Evolutionary conservation across 1,140 invertebrate species (phyloP), one percentile per base, ranked within the genome.

Genomic region (Campoletis sonorensis): DNA sequence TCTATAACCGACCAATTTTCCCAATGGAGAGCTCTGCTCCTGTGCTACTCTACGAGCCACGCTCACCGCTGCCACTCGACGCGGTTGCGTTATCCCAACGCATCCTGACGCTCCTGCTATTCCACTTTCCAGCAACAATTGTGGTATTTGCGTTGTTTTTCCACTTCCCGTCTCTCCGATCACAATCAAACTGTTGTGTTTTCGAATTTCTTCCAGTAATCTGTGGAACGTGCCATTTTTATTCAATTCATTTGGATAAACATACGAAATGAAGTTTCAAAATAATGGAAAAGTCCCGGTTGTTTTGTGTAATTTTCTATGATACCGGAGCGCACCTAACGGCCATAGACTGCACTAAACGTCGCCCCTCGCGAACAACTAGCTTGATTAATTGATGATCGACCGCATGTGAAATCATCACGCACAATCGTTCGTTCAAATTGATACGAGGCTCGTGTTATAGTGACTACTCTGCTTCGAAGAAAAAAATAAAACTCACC

Each of bases 121-220:
- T 0, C 85, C 89, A 11, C 84, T 81, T 0, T 86, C 58, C 0
- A 91, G 80, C 21, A 92, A 78, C 83, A 95, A 94, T 89, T 97
- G 97, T 2, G 97, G 97, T 75, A 98, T 96, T 90, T 98, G 97
- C 3, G 97, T 98, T 1, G 97, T 98, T 92, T 98, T 98, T 0
- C 97, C 97, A 90, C 96, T 95, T 5, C 97, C 97, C 1, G 97
- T 98, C 91, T 98, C 97, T 10, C 97, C 97, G 85, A 98, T 95
- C 18, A 98, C 92, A 61, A 98, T 95, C 1, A 96, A 85, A 3
- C 95, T 96, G 51, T 92, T 91, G 82, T 94, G 86, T 68, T 90
- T 91, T 18, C 91, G 88, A 58, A 95, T 93, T 84, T 94, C 91
- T 79, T 93, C 90, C 3, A 95, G 84, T 23, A 95, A 83, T 77